phyloP scores from a whole-genome alignment of 2,888 invertebrate species.

The Bimastos eiseni region DNA sequence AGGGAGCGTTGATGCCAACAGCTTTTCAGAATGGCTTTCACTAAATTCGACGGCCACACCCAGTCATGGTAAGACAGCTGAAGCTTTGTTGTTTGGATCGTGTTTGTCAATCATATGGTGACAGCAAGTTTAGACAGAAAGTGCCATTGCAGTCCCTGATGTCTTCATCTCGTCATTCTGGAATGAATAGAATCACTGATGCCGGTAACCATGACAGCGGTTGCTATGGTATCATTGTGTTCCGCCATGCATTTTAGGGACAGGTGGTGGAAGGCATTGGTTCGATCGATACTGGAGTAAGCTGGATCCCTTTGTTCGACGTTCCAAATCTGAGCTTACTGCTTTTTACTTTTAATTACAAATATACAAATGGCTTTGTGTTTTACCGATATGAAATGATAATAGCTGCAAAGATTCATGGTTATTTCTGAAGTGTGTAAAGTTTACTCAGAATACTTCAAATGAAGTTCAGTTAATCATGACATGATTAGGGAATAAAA shows the following conservation, averaged over 20 bases:
- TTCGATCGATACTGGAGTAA: neutral
- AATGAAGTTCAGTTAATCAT: too few relatives aligned
- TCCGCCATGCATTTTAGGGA: neutral
- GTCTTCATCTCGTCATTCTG: neutral
- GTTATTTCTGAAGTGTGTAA: too few relatives aligned
- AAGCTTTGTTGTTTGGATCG: neutral
- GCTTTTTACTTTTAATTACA: too few relatives aligned
- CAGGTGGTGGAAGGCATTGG: neutral
- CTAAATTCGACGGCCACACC: slow-evolving; percentile 51
- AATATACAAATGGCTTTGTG: too few relatives aligned
- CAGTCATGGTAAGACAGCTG: neutral
- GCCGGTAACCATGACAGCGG: neutral
- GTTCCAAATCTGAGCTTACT: too few relatives aligned
- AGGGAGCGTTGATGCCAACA: slow-evolving; percentile 96
- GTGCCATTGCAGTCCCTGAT: neutral
- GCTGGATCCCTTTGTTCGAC: too few relatives aligned
- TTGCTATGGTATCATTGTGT: neutral
- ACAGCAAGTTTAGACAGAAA: neutral
- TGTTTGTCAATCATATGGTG: neutral
- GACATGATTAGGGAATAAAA: too few relatives aligned
- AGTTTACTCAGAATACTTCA: too few relatives aligned
- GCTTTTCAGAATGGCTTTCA: slow-evolving; percentile 98
- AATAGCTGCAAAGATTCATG: too few relatives aligned
- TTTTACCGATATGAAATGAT: too few relatives aligned
- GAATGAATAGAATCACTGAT: neutral